Base-by-base conservation (phyloP, 2,113 vertebrate genomes). In the Aptenodytes patagonicus region DNA sequence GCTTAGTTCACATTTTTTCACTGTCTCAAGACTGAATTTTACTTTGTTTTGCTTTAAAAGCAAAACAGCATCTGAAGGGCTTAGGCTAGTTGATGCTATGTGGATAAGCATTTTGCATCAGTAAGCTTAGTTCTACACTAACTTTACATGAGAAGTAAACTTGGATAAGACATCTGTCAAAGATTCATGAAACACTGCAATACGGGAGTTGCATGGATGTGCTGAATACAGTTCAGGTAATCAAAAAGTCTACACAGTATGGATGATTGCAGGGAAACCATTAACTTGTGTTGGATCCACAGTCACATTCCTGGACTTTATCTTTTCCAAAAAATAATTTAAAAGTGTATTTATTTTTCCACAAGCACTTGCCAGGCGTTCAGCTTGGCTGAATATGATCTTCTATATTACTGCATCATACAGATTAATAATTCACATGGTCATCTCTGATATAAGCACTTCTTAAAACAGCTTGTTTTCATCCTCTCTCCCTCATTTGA, bases 151-250 rank as follows among this genome's bases (percentile, higher is more conserved):
- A 26, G 3, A 51, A 46, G 21, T 7, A 20, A 52, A 32, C 8
- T 2, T 6, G 15, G 44, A 1, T 13, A 19, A 58, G 20, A 46
- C 13, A 42, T 6, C 16, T 40, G 40, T 10, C 47, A 70, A 22
- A 29, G 52, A 24, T 13, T 13, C 60, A 0, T 0, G 22, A 13
- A 9, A 13, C 49, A 13, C 38, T 19, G 68, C 70, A 8, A 1
- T 0, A 10, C 0, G 2, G 52, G 72, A 58, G 31, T 1, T 3
- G 38, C 47, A 34, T 5, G 40, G 64, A 38, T 18, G n/a, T 11
- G 70, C 66, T n/a, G 26, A n/a, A 2, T 6, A 32, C 88, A 29
- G 66, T 7, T 11, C 77, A 71, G 44, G 47, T 13, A 32, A 42
- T 2, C 38, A 31, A 10, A 7, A 15, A 26, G 28, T 24, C 60